Evolutionary conservation across 1,140 invertebrate genomes (phyloP), one percentile per base, ranked within the genome.

Genomic region (Leptoteleia sp.): DNA sequence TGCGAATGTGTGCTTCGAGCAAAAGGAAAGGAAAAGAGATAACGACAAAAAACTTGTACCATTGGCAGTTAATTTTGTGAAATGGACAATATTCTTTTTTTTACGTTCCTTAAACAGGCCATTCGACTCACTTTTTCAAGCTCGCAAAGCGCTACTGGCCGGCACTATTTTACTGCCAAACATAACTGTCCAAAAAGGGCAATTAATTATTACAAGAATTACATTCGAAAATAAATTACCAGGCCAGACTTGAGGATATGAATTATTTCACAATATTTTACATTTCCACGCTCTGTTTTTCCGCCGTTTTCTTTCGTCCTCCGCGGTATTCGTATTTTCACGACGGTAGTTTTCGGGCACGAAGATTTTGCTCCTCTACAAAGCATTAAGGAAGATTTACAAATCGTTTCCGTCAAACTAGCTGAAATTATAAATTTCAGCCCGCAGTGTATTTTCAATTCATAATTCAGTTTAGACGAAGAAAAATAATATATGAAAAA

Each of bases 191-290:
- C 42, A 31, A 40, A 48, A 55, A 40, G 64, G 35, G 52, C 50
- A 47, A 68, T 68, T 68, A 68, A 68, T 68, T 57, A 48, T 57
- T 47, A 48, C 64, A 68, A 57, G 52, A 68, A 55, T 55, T 68
- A 68, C 64, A 55, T 47, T 45, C 8, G 42, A 57, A 57, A 68
- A 68, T 57, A 68, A 68, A 68, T 67, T 68, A 47, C 50, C 11
- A 5, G 1, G 0, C 3, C 13, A 13, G 43, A 48, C 57, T 38
- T 62, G 27, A 48, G 31, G 22, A 62, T 62, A 48, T 62, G 57
- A 62, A 62, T 62, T 62, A 62, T 62, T 38, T 62, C 43, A 48
- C 57, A 27, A 38, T 62, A 62, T 62, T 37, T 62, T 37, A 62
- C 15, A 45, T 62, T 47, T 57, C 12, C 25, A 1, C 31, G 19